phyloP scores from a whole-genome alignment of 2,113 vertebrate species.

The Syrrhaptes paradoxus region DNA sequence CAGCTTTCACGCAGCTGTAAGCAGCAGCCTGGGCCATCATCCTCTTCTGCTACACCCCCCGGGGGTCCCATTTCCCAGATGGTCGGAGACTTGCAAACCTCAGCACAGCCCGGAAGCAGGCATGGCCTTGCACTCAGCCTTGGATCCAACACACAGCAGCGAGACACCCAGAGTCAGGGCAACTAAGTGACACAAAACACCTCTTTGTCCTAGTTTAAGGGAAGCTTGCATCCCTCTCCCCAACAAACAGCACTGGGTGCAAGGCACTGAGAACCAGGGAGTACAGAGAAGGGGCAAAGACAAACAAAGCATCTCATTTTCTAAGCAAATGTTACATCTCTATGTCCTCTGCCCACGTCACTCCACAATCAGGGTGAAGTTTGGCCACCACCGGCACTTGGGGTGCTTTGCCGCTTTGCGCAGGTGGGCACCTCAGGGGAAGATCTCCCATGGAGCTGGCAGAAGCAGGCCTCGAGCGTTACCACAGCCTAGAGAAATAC shows the following conservation, averaged over 20 bases:
- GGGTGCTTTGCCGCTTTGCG: not conserved
- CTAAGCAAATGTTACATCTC: not conserved
- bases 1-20: not conserved
- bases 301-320: not conserved
- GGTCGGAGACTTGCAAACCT: not conserved
- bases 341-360: not conserved
- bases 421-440: not conserved
- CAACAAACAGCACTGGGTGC: not conserved
- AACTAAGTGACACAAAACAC: not conserved
- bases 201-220: not conserved
- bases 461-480: not conserved
- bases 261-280: not conserved
- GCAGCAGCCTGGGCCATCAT: not conserved
- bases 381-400: not conserved
- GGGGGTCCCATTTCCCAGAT: not conserved
- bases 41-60: not conserved
- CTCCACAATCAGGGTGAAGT: not conserved
- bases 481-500: not conserved
- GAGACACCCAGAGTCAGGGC: not conserved
- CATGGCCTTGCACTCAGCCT: not conserved
- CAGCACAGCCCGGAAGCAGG: not conserved
- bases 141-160: not conserved
- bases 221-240: not conserved
- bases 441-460: not conserved
- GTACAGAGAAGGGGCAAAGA: not conserved